Evolutionary conservation across 2,888 invertebrate species (phyloP), one percentile per base, ranked within the genome.

Genomic region (Trichacis sp.): DNA sequence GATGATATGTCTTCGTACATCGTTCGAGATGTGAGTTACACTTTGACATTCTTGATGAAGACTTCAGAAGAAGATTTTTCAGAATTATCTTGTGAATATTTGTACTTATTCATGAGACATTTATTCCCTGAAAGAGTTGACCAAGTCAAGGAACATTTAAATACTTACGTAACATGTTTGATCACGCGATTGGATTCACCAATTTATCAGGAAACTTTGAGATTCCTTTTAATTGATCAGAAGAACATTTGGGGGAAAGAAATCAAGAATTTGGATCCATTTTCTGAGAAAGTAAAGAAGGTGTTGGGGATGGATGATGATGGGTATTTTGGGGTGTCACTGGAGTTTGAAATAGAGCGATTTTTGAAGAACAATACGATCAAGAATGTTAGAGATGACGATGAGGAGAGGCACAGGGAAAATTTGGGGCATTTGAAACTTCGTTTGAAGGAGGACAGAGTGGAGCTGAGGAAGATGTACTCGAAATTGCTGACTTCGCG

Each of bases 11-110:
- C 87, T 5, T 81, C 85, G 0, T 90, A 88, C 69, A 76, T 91
- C 11, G 85, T 89, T 36, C 86, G 88, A 70, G 90, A 89, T 70
- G 83, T 88, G 4, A 86, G 87, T 52, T 86, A 87, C 64, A 87
- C 86, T 53, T 77, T 90, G 17, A 77, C 88, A 1, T 85, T 88
- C 69, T 82, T 88, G 1, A 87, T 88, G 1, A 87, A 86, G 68
- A 61, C 77, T 8, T 38, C 45, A 1, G 77, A 82, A 49, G 69
- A 76, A 1, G 79, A 85, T 43, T 64, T 86, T 1, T 45, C 69
- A 0, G 67, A 71, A 46, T 47, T 74, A 8, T 69, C 76, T 2
- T 77, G 77, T 19, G 71, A 81, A 73, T 88, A 87, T 59, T 77
- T 90, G 1, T 77, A 84, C 54, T 65, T 75, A 5, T 85, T 88